A percentile compares a stretch with the other conserved stretches of the same genome.
phyloP scores from a whole-genome alignment of 2,888 invertebrate species.

The Vesta saturnalis region DNA sequence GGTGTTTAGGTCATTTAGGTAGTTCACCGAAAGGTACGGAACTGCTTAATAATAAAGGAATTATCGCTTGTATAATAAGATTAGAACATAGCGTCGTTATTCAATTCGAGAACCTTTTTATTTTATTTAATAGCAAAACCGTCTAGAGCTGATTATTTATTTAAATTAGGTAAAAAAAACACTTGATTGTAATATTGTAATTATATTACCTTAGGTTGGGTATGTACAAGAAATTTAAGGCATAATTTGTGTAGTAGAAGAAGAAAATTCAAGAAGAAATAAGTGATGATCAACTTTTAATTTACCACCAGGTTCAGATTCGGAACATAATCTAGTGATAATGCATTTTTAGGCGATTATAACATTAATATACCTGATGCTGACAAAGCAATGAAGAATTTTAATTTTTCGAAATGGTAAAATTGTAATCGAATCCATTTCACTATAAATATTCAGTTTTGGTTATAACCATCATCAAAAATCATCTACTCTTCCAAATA shows the following conservation, averaged over 20 bases:
- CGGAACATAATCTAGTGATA: slow-evolving; percentile 49
- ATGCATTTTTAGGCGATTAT: slow-evolving; percentile 42
- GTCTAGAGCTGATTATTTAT: slow-evolving; percentile 82
- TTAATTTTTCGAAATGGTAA: too few species aligned
- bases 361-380: slow-evolving; percentile 43
- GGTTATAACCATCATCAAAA: slow-evolving; percentile 39
- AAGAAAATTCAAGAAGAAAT: slow-evolving; percentile 66
- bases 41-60: slow-evolving; percentile 69
- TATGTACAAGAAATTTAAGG: slow-evolving; percentile 79
- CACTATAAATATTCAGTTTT: neutral
- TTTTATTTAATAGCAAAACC: slow-evolving; percentile 87
- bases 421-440: too few species aligned
- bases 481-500: slow-evolving; percentile 68
- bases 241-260: slow-evolving; percentile 78
- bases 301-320: slow-evolving; percentile 44
- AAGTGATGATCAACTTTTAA: slow-evolving; percentile 51
- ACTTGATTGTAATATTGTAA: neutral
- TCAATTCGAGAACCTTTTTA: slow-evolving; percentile 91
- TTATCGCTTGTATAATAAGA: slow-evolving; percentile 65
- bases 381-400: too few species aligned
- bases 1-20: slow-evolving; percentile 88
- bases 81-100: slow-evolving; percentile 85
- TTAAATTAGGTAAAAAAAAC: slow-evolving; percentile 69
- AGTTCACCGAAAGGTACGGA: slow-evolving; percentile 81
- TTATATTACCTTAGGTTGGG: slow-evolving; percentile 77